phyloP scores from a whole-genome alignment of 1,140 invertebrate genomes.

The Mercenaria mercenaria region DNA sequence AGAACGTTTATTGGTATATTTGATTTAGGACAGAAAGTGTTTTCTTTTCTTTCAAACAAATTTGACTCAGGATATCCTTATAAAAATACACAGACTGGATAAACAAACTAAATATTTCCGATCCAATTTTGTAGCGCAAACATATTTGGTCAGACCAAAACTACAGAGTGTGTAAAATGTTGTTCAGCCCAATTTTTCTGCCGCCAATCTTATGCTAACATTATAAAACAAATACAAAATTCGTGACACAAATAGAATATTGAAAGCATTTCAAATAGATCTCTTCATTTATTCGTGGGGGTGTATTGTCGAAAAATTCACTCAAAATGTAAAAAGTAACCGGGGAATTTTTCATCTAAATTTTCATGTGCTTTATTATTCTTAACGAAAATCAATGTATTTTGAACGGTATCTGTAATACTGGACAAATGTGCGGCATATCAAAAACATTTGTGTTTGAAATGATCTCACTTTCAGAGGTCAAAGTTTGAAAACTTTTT shows the following conservation, averaged over 20 bases:
- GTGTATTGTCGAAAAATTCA: no score
- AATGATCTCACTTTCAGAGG: slow-evolving; percentile 32
- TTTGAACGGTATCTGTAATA: no score
- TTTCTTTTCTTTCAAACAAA: background rate
- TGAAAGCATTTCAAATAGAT: background rate
- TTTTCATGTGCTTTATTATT: no score
- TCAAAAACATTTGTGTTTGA: background rate
- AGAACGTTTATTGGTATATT: background rate
- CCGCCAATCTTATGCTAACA: slow-evolving; percentile 9
- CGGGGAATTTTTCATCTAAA: no score
- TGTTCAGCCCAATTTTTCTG: background rate
- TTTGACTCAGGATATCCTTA: slow-evolving; percentile 8
- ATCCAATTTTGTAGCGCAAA: slow-evolving; percentile 11
- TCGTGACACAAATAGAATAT: background rate
- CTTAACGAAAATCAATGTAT: no score
- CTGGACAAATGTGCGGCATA: background rate
- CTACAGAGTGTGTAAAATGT: background rate
- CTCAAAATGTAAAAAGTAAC: no score
- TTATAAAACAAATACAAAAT: slow-evolving; percentile 6
- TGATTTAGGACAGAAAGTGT: background rate
- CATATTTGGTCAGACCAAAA: slow-evolving; percentile 22
- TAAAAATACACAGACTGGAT: background rate
- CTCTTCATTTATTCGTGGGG: no score
- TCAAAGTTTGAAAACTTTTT: slow-evolving; percentile 15
- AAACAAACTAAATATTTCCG: slow-evolving; percentile 38